Evolutionary conservation across 2,888 invertebrate species (phyloP).

Genomic region (Diploptera punctata): DNA sequence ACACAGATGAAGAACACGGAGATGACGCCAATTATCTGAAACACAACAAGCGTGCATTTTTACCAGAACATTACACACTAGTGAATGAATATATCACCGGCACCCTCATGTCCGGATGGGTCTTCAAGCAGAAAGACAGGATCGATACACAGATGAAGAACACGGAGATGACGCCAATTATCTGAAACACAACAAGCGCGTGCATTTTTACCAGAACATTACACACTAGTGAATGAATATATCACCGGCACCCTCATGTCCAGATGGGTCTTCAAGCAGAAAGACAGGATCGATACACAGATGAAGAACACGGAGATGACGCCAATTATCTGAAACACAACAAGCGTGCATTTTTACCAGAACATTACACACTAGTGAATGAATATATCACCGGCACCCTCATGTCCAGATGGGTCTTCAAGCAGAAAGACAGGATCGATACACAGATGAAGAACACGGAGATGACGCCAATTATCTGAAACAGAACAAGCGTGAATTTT

Average conservation of each 20-base stretch:
- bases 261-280: conserved; percentile 99
- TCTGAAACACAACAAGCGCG: conserved; percentile 77
- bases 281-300: conserved; percentile 98
- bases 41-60: conserved; percentile 54
- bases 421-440: conserved; percentile 98
- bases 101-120: conserved; percentile 97
- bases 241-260: conserved; percentile 95
- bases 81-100: too few species aligned
- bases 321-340: conserved; percentile 87
- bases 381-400: conserved; percentile 89
- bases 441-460: conserved; percentile 99
- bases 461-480: conserved; percentile 95
- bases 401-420: conserved; percentile 99
- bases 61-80: too few species aligned
- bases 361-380: too few species aligned
- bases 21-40: conserved; percentile 95
- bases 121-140: conserved; percentile 99
- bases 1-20: conserved; percentile 99
- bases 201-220: too few species aligned
- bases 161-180: conserved; percentile 97
- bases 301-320: conserved; percentile 99
- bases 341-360: too few species aligned
- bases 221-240: too few species aligned
- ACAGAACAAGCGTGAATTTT: conserved; percentile 54
- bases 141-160: conserved; percentile 99